Base-by-base conservation (phyloP, 2,888 invertebrate species). In the Agrochola macilenta region DNA sequence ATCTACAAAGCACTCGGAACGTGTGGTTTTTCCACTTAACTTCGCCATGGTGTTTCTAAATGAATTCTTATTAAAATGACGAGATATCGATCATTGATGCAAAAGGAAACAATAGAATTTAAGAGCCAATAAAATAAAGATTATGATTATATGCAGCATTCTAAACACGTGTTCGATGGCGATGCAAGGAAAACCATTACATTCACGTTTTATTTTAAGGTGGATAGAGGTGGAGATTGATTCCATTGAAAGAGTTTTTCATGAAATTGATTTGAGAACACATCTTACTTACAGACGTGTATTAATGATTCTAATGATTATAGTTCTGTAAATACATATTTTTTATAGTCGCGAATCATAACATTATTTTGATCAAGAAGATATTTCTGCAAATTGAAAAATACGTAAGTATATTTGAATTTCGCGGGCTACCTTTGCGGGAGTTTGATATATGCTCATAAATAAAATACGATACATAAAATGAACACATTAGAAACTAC, bases 401-500 rank as follows among this genome's bases (percentile, higher is more conserved):
- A 52, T 17, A 52, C 8, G 23, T 23, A 23, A 52, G 3, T 23
- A 8, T 23, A 8, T 52, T 52, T 20, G 2, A 52, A 52, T 52
- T 20, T 3, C 23, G 20, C 8, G 2, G 20, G 20, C 23, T 23
- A 52, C 8, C 52, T 52, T 52, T 23, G 8, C 23, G 52, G 8
- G 0, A 43, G 43, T 54, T 63, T 35, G 26, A 30, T 49, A 26
- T 26, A 12, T 23, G 23, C 9, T 5, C 23, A 52, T 54, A 35
- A 54, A 69, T 69, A 69, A 54, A 35, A 17, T n/a, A n/a, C 17
- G 11, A 11, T n/a, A 23, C 9, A 46, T 60, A 57, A 30, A 54
- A 52, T 35, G 30, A 23, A 74, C 11, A 75, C 20, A 60, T 60
- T 26, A 70, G 17, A 30, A 49, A 30, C n/a, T 39, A 70, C 23